phyloP scores from a whole-genome alignment of 2,113 vertebrate species.

The Sinocyclocheilus anophthalmus region DNA sequence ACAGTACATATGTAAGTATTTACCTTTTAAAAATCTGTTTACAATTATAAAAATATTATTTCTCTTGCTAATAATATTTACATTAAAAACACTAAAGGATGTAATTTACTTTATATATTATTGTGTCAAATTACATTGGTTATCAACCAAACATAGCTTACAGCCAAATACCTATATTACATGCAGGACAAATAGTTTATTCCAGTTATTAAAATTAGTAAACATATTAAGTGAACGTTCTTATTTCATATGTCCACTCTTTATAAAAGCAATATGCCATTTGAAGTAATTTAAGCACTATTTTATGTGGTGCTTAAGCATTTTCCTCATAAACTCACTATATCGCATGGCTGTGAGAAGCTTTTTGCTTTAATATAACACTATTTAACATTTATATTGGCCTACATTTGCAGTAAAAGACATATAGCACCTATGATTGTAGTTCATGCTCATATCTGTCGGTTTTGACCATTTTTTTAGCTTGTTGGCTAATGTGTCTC shows the following conservation, averaged over 20 bases:
- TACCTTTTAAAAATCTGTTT: background rate
- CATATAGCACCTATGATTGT: background rate
- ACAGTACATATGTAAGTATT: background rate
- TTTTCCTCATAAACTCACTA: background rate
- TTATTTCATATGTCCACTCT: background rate
- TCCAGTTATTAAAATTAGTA: background rate
- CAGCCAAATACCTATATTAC: background rate
- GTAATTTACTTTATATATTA: background rate
- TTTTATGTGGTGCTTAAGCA: background rate
- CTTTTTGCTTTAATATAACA: background rate
- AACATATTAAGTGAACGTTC: background rate
- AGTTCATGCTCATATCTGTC: background rate
- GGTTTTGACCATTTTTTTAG: background rate
- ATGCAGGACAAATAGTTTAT: background rate
- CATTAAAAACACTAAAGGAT: background rate
- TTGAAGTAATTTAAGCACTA: background rate
- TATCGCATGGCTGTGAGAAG: background rate
- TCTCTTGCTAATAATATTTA: background rate
- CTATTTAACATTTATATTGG: background rate
- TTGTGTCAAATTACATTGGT: background rate
- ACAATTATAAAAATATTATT: background rate
- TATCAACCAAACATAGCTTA: background rate
- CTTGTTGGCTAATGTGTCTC: background rate
- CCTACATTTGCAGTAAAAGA: background rate
- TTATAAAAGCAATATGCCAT: background rate